phyloP scores from a whole-genome alignment of 2,797 vertebrate genomes.

The Calcarius lapponicus region DNA sequence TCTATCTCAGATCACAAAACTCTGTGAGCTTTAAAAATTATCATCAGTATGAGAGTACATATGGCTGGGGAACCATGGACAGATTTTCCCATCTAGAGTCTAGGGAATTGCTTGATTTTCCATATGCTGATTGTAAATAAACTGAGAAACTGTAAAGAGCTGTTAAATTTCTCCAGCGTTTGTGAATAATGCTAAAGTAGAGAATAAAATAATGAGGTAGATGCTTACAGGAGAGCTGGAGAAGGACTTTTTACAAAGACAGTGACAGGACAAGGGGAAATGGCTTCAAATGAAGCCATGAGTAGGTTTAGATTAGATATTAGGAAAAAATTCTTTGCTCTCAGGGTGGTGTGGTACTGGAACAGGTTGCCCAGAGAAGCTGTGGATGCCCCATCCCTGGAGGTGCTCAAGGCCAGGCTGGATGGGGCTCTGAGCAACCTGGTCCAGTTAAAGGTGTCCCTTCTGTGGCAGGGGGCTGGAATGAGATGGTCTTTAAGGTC shows the following conservation, averaged over 20 bases:
- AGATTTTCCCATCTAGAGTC: neutral
- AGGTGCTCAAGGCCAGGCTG: neutral
- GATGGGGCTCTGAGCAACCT: neutral
- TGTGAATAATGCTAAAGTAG: neutral
- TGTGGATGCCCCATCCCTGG: neutral
- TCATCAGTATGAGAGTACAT: neutral
- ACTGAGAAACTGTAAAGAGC: neutral
- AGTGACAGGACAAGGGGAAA: neutral
- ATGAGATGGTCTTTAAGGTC: neutral
- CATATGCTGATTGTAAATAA: neutral
- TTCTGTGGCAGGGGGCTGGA: neutral
- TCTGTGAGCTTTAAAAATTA: neutral
- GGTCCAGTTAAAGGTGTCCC: neutral
- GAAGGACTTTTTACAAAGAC: neutral
- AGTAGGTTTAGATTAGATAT: neutral
- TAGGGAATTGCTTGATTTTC: neutral
- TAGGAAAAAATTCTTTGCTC: neutral
- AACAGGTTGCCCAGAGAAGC: neutral
- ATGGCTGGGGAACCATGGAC: neutral
- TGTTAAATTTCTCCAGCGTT: neutral
- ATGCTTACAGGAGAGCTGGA: neutral
- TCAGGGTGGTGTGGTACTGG: neutral
- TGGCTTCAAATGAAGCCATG: neutral
- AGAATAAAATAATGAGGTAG: neutral
- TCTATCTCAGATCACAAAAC: neutral